Evolutionary conservation across 2,888 invertebrate species (phyloP), one percentile per base, ranked within the genome.

Genomic region (Xestia sexstrigata): DNA sequence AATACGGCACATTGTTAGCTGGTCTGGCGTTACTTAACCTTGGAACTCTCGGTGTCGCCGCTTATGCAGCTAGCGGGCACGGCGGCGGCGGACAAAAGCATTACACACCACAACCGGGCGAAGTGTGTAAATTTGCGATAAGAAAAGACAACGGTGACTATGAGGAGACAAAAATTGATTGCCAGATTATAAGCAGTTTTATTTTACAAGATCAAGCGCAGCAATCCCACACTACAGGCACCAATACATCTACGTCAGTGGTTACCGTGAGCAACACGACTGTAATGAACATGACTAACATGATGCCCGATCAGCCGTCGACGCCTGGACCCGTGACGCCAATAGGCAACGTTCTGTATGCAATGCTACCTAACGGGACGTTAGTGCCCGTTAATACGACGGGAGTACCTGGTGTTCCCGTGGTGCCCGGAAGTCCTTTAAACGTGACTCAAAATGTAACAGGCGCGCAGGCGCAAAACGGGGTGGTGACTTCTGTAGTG

Each of bases 131-230:
- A 89, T 95, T 96, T 76, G 96, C 93, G 35, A 79, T 96, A 42
- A 94, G 90, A 81, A 95, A 94, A 90, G 94, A 94, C 52, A 96
- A 95, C 78, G 95, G 95, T 1, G 95, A 95, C 73, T 95, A 95
- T 75, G 95, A 96, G 83, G 95, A 95, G 89, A 96, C 96, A 0
- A 95, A 82, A 92, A 96, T 96, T 76, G 94, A 95, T 79, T 96
- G 96, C 81, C 92, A 95, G 76, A 89, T 96, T 81, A 96, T 96
- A 81, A 92, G 94, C 11, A 95, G 95, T 88, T 95, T 95, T 76
- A 96, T 96, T 81, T 91, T 92, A 60, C 90, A 93, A 90, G 94
- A 93, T 62, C 87, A 92, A 76, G 89, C 88, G 60, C 87, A 88
- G 55, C 87, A 88, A 65, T 83, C 88, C 55, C 89, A 86, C 45